Base-by-base conservation (phyloP, 2,113 vertebrate genomes). In the Brachyhypopomus occidentalis region DNA sequence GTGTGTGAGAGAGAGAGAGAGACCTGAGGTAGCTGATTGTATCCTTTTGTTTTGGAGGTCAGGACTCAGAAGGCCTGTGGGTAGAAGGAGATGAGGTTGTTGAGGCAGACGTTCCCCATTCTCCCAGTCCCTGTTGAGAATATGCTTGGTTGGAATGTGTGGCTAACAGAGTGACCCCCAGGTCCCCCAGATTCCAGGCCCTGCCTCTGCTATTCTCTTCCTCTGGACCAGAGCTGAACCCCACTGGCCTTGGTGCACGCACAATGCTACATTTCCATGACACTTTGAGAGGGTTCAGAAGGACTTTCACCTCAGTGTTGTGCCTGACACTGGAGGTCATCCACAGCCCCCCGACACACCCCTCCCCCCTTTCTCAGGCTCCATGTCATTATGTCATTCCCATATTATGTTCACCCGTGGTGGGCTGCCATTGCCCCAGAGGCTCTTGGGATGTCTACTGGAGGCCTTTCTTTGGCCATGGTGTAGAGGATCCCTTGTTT, bases 141-240 rank as follows among this genome's bases (percentile, higher is more conserved):
- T 72, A 85, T n/a, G 4, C 84, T 1, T 77, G 8, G 12, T 52
- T 80, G 89, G 91, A 92, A 94, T 92, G 90, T 90, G 90, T 63
- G 4, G 81, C 86, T 86, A 89, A 91, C 89, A 86, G 87, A 87
- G 79, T 90, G 91, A 91, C 90, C 93, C 86, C 38, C 84, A 89
- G 72, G 82, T 92, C 90, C 93, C 86, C 38, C 84, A 89, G 72
- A 85, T 92, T 91, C 90, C 45, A 52, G 12, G 45, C 45, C 45
- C 45, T 52, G 45, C 1, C 92, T 86, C 89, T 88, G 90, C n/a
- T 27, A 79, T 84, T 91, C 86, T 90, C 87, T 86, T 87, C 79
- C 77, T 84, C 84, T 84, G 75, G 80, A 67, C 82, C 75, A 84
- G 62, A 52, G 84, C 86, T 22, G 85, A 88, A 87, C 87, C 82